These are phyloP conservation scores for Aphis gossypii DNA, from an alignment of 1,140 invertebrate species.

Conservation along the genomic window DNA sequence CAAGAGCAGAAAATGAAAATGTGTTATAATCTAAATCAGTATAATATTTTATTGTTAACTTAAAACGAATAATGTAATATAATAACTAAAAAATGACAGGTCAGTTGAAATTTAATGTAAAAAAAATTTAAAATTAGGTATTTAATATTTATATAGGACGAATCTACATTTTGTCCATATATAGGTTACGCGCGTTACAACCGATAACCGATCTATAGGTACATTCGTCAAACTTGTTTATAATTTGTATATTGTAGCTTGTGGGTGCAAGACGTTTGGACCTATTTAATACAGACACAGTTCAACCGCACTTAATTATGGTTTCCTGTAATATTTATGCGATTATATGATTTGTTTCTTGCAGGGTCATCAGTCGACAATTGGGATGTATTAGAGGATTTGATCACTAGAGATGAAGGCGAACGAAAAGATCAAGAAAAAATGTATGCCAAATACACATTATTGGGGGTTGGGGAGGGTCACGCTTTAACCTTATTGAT, in stretches of 20 bases:
- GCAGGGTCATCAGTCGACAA: not conserved
- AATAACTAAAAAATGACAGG: conserved; percentile 5
- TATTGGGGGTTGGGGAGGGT: not conserved
- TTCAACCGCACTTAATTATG: not conserved
- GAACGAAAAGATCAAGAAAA: not conserved
- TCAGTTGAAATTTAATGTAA: not conserved
- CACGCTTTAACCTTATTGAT: not conserved
- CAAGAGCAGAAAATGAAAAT: not conserved
- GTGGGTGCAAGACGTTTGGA: not conserved
- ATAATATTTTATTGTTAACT: not conserved
- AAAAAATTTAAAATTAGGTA: not conserved
- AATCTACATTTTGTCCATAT: not conserved
- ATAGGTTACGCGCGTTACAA: not conserved
- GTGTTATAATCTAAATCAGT: not conserved
- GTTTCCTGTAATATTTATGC: not conserved
- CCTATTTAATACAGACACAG: not conserved
- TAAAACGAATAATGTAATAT: not conserved
- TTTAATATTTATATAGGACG: not conserved
- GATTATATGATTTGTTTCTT: not conserved
- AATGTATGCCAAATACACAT: not conserved
- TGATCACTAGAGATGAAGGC: conserved; percentile 7
- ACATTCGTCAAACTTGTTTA: not conserved
- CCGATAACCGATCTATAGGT: not conserved
- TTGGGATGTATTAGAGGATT: conserved; percentile 40
- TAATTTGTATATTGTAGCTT: not conserved